These are phyloP conservation scores for Drosophila pruinosa DNA, from an alignment of 1,140 invertebrate species.

Conservation along the genomic window DNA sequence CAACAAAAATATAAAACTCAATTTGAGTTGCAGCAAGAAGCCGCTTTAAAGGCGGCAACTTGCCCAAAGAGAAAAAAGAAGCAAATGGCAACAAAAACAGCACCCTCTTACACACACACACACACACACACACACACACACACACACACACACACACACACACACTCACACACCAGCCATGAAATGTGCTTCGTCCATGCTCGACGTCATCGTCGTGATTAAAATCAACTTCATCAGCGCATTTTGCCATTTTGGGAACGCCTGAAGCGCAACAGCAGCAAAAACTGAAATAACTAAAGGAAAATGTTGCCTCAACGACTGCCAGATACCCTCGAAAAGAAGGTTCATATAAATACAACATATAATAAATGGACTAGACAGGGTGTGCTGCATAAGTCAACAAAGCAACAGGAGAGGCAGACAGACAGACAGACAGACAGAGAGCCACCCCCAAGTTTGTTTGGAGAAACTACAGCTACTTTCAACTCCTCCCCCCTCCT, in stretches of 20 bases:
- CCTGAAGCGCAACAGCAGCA: conserved; percentile 41
- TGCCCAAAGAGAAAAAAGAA: background rate
- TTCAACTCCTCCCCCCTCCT: too few relatives aligned
- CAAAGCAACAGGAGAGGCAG: background rate
- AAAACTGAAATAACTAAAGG: conserved; percentile 15
- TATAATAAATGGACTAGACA: too few relatives aligned
- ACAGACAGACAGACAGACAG: background rate
- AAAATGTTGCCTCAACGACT: conserved; percentile 4
- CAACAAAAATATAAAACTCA: background rate
- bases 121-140: conserved; percentile 3
- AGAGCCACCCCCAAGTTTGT: conserved; percentile 9
- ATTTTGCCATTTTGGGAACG: conserved; percentile 41
- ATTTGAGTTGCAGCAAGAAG: conserved; percentile 4
- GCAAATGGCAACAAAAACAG: background rate
- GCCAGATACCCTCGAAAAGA: background rate
- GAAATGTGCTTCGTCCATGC: conserved; percentile 2
- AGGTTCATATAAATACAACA: too few relatives aligned
- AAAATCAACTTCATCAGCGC: conserved; percentile 52
- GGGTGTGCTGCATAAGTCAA: too few relatives aligned
- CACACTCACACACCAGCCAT: conserved; percentile 1
- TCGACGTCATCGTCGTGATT: conserved; percentile 36
- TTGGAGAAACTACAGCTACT: conserved; percentile 2
- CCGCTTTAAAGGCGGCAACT: conserved; percentile 17
- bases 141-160: background rate
- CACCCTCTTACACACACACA: conserved; percentile 1